Evolutionary conservation across 2,888 invertebrate genomes (phyloP), one percentile per base, ranked within the genome.

Genomic region (Plebejus anna): DNA sequence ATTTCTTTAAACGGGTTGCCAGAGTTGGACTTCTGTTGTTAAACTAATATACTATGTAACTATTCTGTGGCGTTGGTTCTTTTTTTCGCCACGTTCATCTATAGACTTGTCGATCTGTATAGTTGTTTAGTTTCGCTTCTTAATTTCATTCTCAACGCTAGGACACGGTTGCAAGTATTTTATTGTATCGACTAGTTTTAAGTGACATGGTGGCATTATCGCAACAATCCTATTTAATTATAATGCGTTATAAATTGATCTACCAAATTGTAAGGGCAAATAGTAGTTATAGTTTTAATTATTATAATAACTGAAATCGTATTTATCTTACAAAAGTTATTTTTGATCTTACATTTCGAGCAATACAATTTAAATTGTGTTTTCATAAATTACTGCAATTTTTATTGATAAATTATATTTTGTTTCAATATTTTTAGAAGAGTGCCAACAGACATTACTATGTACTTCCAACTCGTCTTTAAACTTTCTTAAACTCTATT

Each of bases 71-170:
- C 22, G 22, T 22, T 22, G 22, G 22, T 22, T 22, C 22, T 22
- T 22, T 22, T 22, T 22, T 22, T 22, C 22, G 22, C 22, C 22
- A 22, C 22, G 22, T 22, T 22, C 22, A 22, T 22, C 22, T 22
- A 22, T 22, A 22, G 22, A 22, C 22, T 22, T 22, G 22, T 22
- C 22, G 22, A 22, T 22, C 22, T 22, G 22, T 22, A 22, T 61
- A 59, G 28, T 11, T n/a, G 9, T 28, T 61, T 61, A 32, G 61
- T 61, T 61, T 66, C 36, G 66, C 66, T 66, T 66, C 36, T 32
- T 66, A 66, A 32, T 32, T 66, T 66, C 22, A 66, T 36, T 66
- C 32, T 66, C 36, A 36, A 66, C 36, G 66, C 66, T 66, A 66
- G 66, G 32, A 66, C 32, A 66, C 22, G 32, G 66, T 66, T 66